phyloP scores from a whole-genome alignment of 2,888 invertebrate species.

The Lasius fuliginosus region DNA sequence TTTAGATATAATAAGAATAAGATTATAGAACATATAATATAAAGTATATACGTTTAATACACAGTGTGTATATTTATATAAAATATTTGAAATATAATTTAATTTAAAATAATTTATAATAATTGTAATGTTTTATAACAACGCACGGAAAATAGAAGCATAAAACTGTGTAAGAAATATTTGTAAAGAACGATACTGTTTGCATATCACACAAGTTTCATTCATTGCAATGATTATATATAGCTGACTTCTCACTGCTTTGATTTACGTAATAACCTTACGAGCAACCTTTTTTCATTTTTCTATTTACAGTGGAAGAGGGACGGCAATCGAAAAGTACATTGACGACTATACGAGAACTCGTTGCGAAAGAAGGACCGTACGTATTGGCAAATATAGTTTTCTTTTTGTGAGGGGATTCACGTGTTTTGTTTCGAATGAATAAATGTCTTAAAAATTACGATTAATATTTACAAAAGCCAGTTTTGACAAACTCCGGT shows the following conservation, averaged over 20 bases:
- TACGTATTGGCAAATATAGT: constrained; percentile 84
- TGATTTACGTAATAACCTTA: neutral
- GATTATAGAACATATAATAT: neutral
- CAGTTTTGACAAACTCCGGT: neutral
- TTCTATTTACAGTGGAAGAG: constrained; percentile 90
- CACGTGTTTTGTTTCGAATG: no score
- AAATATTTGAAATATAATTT: neutral
- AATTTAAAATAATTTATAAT: neutral
- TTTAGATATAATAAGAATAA: neutral
- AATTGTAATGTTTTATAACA: neutral
- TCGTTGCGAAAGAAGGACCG: constrained; percentile 87
- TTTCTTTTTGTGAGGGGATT: neutral
- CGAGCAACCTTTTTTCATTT: neutral
- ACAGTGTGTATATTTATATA: neutral
- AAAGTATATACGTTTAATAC: neutral
- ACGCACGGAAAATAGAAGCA: neutral
- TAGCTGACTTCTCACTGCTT: neutral
- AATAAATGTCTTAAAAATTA: neutral
- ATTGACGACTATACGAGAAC: constrained; percentile 88
- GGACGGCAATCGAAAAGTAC: constrained; percentile 90
- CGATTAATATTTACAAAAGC: neutral
- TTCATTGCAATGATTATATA: neutral
- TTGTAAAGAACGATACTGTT: neutral
- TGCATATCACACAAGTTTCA: neutral
- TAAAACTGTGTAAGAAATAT: neutral